Evolutionary conservation across 2,888 invertebrate genomes (phyloP), one percentile per base, ranked within the genome.

Genomic region (Opisthograptis luteolata): DNA sequence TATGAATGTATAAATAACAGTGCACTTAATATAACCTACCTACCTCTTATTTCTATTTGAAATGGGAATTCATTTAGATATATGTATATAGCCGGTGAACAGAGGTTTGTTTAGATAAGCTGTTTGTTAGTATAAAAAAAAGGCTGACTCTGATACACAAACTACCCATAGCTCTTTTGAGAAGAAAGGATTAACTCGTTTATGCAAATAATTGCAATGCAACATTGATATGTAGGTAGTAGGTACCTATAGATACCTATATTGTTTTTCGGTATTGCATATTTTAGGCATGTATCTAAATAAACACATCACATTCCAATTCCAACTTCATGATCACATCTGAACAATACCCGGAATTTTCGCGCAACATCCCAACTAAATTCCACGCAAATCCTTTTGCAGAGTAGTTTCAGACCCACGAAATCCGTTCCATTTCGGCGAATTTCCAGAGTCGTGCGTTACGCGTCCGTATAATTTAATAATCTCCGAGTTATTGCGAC

Each of bases 391-490:
- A 44, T 47, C 47, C 45, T 30, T 43, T 47, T 28, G 13, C 28
- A 35, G 31, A 43, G 36, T 53, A 37, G 45, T 43, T 51, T 40
- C 40, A 17, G 50, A 45, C 35, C 50, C 44, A 39, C 40, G 36
- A 48, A 55, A 61, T 55, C 60, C 52, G 40, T 37, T 55, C 50
- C 53, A 44, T 53, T 52, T 48, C 53, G 39, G 28, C 45, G 47
- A 54, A 55, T 55, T 59, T 53, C 49, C 43, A 50, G 46, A 41
- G 43, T 25, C 40, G 47, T 44, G 70, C 72, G 66, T 72, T 69
- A 77, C 77, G 71, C 72, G 74, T 74, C 68, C 76, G 84, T 84
- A 81, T 86, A 87, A 87, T 87, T 84, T 81, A 87, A 87, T 87
- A 87, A 87, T 84, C 81, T 79, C 73, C 72, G 81, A 79, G 80